phyloP scores from a whole-genome alignment of 2,113 vertebrate genomes.

The Scytalopus superciliaris region DNA sequence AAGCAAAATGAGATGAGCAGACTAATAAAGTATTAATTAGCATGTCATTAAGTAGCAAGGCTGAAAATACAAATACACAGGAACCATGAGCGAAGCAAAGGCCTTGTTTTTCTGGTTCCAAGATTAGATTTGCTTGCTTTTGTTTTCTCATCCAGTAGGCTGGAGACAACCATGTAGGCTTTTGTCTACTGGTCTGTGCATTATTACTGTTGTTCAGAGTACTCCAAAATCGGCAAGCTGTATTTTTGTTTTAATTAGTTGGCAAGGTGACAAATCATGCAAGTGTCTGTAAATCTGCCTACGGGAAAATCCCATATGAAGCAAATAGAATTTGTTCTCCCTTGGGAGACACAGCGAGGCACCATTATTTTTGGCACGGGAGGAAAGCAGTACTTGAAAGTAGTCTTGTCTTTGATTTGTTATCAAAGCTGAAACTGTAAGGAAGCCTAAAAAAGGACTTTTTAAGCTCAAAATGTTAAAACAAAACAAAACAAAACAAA shows the following conservation, averaged over 20 bases:
- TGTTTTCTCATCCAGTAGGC: conserved; percentile 8
- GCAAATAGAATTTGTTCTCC: conserved; percentile 15
- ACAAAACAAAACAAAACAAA: too few species aligned
- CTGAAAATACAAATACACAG: not conserved
- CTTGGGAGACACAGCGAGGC: not conserved
- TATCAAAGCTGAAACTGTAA: conserved; percentile 48
- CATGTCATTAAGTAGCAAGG: not conserved
- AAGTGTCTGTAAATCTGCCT: conserved; percentile 43
- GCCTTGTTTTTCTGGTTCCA: conserved; percentile 8
- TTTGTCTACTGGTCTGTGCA: conserved; percentile 22
- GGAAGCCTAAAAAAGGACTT: not conserved
- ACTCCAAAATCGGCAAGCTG: conserved; percentile 21
- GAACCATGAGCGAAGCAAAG: not conserved
- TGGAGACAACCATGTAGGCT: not conserved
- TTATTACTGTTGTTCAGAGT: conserved; percentile 33
- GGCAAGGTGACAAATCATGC: conserved; percentile 24
- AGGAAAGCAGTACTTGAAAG: conserved; percentile 56
- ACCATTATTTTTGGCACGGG: conserved; percentile 50
- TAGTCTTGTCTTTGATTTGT: conserved; percentile 51
- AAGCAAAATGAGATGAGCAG: conserved; percentile 10
- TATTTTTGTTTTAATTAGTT: conserved; percentile 35
- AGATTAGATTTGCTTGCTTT: not conserved
- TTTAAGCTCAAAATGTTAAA: not conserved
- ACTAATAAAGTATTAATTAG: not conserved
- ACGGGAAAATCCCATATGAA: conserved; percentile 36